Base-by-base conservation (phyloP, 2,888 invertebrate genomes). In the Drosophila rellima region DNA sequence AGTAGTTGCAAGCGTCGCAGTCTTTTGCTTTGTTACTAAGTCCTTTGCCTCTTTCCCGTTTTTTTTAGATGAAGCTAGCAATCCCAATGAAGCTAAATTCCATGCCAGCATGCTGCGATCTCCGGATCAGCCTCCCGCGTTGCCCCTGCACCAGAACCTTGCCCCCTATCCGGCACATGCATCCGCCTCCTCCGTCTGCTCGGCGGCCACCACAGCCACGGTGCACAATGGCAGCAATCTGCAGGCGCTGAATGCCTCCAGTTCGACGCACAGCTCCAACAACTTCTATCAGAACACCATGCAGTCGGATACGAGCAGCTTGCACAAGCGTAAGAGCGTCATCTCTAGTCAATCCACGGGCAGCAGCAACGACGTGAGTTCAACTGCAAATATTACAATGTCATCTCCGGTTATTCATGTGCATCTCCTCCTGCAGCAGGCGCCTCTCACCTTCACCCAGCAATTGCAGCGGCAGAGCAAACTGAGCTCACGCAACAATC, bases 371-470 rank as follows among this genome's bases (percentile, higher is more conserved):
- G 93, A 93, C 80, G 93, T 93, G 65, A 87, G 81, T 83, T 57
- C 0, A 15, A n/a, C 5, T n/a, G n/a, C n/a, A n/a, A n/a, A n/a
- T n/a, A n/a, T n/a, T n/a, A n/a, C n/a, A n/a, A n/a, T n/a, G n/a
- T n/a, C n/a, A n/a, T n/a, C n/a, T n/a, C n/a, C n/a, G n/a, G n/a
- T n/a, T n/a, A n/a, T n/a, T n/a, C 4, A 0, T 15, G 13, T 17
- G 3, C 1, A 11, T 20, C 10, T 18, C 10, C 1, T 17, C 13
- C 10, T 55, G 18, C 68, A 83, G 83, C 91, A 93, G 74, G 93
- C 95, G 70, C 96, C 96, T 13, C 94, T 98, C 89, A 97, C 98
- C 51, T 98, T 98, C 93, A 98, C 98, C 2, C 98, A 98, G 92
- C 98, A 98, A 93, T 94, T 98, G 56, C 98, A 98, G 77, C 91